phyloP scores from a whole-genome alignment of 2,888 invertebrate genomes.

The Idaea dimidiata region DNA sequence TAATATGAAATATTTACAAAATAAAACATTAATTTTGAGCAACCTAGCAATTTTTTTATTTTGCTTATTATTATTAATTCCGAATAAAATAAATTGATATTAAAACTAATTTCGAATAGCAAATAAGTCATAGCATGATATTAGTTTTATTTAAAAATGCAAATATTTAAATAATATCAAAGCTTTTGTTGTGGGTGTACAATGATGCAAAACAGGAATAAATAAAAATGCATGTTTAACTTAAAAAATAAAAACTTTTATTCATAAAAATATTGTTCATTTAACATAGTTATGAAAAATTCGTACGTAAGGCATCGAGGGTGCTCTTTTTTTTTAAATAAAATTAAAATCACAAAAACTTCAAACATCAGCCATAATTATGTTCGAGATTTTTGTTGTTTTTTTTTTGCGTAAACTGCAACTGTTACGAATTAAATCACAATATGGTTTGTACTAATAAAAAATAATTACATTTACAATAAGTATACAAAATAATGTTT shows the following conservation, averaged over 20 bases:
- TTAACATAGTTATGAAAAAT: conserved; percentile 18
- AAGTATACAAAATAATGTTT: conserved; percentile 20
- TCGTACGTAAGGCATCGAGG: conserved; percentile 57
- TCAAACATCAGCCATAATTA: conserved; percentile 74
- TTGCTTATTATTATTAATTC: too few species aligned
- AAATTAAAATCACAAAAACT: conserved; percentile 56
- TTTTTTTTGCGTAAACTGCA: conserved; percentile 36
- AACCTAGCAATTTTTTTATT: too few species aligned
- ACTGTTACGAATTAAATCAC: conserved; percentile 25
- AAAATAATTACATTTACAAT: conserved; percentile 26
- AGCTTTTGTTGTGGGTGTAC: neutral
- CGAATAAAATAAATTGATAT: too few species aligned
- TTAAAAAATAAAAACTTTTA: conserved; percentile 74
- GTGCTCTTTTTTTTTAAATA: conserved; percentile 34
- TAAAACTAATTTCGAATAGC: too few species aligned
- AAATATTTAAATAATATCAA: too few species aligned
- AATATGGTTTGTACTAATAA: conserved; percentile 25
- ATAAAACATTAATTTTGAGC: too few species aligned
- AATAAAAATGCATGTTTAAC: conserved; percentile 55
- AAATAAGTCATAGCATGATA: neutral
- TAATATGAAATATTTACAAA: neutral
- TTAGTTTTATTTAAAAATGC: neutral
- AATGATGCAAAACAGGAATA: conserved; percentile 5
- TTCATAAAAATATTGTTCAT: conserved; percentile 58
- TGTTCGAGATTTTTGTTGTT: conserved; percentile 70